Conservation (phyloP, 2,797 vertebrate species). For the Phrynocephalus guinanensis region DNA sequence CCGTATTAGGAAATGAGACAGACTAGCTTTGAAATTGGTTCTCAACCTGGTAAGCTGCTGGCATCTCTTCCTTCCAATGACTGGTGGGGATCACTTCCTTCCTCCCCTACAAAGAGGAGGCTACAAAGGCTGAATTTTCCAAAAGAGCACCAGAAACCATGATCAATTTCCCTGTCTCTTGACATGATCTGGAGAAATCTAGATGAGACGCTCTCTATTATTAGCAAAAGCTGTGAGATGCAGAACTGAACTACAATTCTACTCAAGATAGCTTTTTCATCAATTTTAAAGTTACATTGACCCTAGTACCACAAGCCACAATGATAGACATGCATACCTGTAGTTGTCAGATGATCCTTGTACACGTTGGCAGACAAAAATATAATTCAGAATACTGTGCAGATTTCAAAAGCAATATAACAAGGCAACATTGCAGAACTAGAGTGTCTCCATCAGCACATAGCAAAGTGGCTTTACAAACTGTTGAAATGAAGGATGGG, state of each 20-base stretch:
- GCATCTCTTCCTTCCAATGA: too few relatives aligned
- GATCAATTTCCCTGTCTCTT: too few relatives aligned
- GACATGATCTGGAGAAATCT: too few relatives aligned
- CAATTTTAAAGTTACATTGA: background rate
- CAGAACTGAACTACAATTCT: background rate
- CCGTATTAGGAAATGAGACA: too few relatives aligned
- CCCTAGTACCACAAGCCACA: background rate
- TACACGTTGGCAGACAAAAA: background rate
- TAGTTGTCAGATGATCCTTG: background rate
- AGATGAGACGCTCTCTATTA: background rate
- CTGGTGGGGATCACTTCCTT: too few relatives aligned
- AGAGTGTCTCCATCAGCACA: background rate
- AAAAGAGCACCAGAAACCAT: too few relatives aligned
- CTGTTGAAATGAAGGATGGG: background rate
- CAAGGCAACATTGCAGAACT: background rate
- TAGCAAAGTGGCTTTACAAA: background rate
- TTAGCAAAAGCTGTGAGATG: background rate
- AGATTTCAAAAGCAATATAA: background rate
- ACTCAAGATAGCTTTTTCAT: background rate
- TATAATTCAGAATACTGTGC: background rate
- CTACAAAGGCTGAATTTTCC: too few relatives aligned
- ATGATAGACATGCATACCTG: background rate
- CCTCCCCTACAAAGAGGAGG: too few relatives aligned
- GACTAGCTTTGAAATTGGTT: too few relatives aligned
- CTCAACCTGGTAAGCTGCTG: too few relatives aligned